These are phyloP conservation scores for Heliothis subflexa DNA, from an alignment of 1,140 invertebrate genomes.

Conservation along the genomic window DNA sequence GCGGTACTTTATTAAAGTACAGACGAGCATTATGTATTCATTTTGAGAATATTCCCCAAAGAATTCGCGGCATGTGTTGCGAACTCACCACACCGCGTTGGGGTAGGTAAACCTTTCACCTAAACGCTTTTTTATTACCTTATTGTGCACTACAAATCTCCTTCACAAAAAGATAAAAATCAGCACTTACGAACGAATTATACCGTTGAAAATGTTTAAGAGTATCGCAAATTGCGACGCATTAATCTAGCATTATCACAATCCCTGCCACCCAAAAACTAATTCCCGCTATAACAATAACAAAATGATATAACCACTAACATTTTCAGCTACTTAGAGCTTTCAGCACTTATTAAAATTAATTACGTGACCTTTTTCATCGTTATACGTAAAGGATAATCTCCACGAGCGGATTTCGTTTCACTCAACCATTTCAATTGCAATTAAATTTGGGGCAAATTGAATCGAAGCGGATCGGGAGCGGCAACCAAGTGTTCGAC, in stretches of 20 bases:
- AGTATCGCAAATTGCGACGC: background rate
- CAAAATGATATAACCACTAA: constrained; percentile 26
- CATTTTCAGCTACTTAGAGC: constrained; percentile 30
- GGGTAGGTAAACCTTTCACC: background rate
- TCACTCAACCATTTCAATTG: constrained; percentile 74
- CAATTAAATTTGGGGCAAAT: constrained; percentile 83
- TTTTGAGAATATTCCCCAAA: background rate
- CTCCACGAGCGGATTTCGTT: constrained; percentile 70
- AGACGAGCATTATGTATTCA: too few relatives aligned
- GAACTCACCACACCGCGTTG: background rate
- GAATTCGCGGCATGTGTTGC: background rate
- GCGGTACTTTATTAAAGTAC: too few relatives aligned
- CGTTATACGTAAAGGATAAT: constrained; percentile 64
- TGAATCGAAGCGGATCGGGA: constrained; percentile 75
- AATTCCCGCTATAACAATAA: constrained; percentile 3
- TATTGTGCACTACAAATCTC: background rate
- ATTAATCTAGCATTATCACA: constrained; percentile 22
- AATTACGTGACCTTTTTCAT: constrained; percentile 56
- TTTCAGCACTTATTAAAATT: constrained; percentile 45
- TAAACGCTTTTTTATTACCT: constrained; percentile 2
- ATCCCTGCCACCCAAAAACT: background rate
- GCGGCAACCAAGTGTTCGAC: constrained; percentile 79
- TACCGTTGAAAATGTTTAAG: background rate
- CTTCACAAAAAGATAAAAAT: constrained; percentile 10
- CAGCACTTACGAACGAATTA: background rate